These are phyloP conservation scores for Coleophora deauratella DNA, from an alignment of 2,888 invertebrate species.

Conservation along the genomic window DNA sequence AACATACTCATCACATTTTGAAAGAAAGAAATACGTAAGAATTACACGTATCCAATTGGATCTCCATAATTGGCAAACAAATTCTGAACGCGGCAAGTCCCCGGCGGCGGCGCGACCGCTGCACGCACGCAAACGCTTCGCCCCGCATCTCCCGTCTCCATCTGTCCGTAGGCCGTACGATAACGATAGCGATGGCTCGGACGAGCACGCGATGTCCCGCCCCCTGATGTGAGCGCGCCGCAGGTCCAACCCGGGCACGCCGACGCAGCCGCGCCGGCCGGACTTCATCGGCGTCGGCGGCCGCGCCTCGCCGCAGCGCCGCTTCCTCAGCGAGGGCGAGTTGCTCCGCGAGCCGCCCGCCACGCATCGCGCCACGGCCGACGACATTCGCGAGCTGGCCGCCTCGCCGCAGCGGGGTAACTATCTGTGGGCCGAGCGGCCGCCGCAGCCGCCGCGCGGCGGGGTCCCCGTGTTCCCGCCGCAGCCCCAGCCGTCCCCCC, in stretches of 20 bases:
- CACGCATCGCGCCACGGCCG: constrained; percentile 36
- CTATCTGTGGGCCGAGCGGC: constrained; percentile 80
- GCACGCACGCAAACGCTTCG: constrained; percentile 63
- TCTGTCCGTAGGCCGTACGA: constrained; percentile 74
- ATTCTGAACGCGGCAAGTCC: constrained; percentile 40
- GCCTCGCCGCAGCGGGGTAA: constrained; percentile 82
- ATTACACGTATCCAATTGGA: too few species aligned
- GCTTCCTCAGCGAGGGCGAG: constrained; percentile 89
- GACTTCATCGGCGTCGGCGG: constrained; percentile 86
- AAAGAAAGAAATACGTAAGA: too few species aligned
- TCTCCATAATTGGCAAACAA: too few species aligned
- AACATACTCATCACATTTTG: too few species aligned
- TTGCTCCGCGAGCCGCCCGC: constrained; percentile 76
- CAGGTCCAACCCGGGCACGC: constrained; percentile 95
- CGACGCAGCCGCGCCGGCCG: constrained; percentile 90
- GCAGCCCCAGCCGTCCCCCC: constrained; percentile 38
- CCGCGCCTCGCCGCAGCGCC: constrained; percentile 80
- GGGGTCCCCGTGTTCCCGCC: constrained; percentile 28
- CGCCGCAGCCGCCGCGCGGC: constrained; percentile 45
- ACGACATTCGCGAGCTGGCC: constrained; percentile 81
- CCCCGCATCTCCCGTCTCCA: constrained; percentile 72
- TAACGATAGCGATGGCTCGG: constrained; percentile 70
- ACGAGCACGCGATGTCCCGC: constrained; percentile 62
- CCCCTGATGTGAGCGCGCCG: constrained; percentile 60
- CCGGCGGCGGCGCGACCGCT: constrained; percentile 39